Evolutionary conservation across 1,140 invertebrate species (phyloP).

Genomic region (Caenorhabditis inopinata): DNA sequence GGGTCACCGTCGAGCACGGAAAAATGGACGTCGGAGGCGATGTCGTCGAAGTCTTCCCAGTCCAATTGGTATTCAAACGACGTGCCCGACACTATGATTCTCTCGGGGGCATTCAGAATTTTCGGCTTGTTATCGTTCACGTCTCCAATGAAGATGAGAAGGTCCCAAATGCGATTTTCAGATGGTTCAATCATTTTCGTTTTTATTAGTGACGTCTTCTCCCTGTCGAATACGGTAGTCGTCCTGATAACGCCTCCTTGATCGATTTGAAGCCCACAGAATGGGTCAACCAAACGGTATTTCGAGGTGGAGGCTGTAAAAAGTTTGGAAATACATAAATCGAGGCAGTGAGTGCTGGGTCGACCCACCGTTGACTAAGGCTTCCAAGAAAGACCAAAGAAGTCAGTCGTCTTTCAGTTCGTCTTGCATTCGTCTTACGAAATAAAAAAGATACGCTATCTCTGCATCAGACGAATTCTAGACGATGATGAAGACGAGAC

Average conservation of each 20-base stretch:
- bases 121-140: not conserved
- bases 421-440: too few relatives aligned
- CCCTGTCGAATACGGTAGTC: not conserved
- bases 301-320: not conserved
- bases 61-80: not conserved
- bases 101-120: not conserved
- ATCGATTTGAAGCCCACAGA: not conserved
- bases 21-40: not conserved
- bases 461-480: too few relatives aligned
- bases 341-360: too few relatives aligned
- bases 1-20: not conserved
- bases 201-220: not conserved
- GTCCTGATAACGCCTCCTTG: not conserved
- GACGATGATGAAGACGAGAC: too few relatives aligned
- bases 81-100: not conserved
- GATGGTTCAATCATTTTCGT: not conserved
- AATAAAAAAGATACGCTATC: too few relatives aligned
- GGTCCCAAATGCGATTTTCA: not conserved
- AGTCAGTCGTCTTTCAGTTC: too few relatives aligned
- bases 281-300: not conserved
- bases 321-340: too few relatives aligned
- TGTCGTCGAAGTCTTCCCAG: not conserved
- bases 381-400: too few relatives aligned
- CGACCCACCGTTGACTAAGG: too few relatives aligned
- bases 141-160: not conserved